A percentile compares a stretch with the other conserved stretches of the same genome.
These are phyloP conservation scores for Drosophila gunungcola DNA, from an alignment of 1,140 invertebrate genomes.

Conservation along the genomic window DNA sequence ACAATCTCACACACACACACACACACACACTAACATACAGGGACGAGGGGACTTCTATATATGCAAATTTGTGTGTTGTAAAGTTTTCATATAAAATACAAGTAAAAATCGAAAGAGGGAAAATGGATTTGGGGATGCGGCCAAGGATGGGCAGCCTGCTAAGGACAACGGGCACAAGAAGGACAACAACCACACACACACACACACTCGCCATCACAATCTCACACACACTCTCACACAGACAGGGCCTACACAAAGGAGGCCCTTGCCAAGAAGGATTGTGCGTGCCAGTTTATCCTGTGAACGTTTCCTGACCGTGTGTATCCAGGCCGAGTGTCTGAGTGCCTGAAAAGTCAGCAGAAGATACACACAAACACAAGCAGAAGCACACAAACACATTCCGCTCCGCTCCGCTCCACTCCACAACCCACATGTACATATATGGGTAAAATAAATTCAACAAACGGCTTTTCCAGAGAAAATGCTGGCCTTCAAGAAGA, in stretches of 20 bases:
- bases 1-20: slow-evolving; percentile 29
- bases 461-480: slow-evolving; percentile 63
- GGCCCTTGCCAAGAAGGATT: slow-evolving; percentile 75
- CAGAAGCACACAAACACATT: neutral
- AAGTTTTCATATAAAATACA: slow-evolving; percentile 84
- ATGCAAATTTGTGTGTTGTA: slow-evolving; percentile 79
- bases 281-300: slow-evolving; percentile 70
- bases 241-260: slow-evolving; percentile 75
- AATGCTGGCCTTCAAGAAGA: slow-evolving; percentile 51
- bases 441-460: slow-evolving; percentile 64
- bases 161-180: slow-evolving; percentile 73
- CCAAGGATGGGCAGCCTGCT: slow-evolving; percentile 43
- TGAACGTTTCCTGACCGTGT: slow-evolving; percentile 53
- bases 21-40: slow-evolving; percentile 11
- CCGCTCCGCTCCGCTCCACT: neutral
- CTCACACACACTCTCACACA: slow-evolving; percentile 25
- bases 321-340: slow-evolving; percentile 41
- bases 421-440: slow-evolving; percentile 12
- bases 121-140: slow-evolving; percentile 60
- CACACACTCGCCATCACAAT: slow-evolving; percentile 11
- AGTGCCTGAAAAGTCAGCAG: slow-evolving; percentile 75
- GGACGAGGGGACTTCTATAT: slow-evolving; percentile 53
- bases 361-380: slow-evolving; percentile 67
- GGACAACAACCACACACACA: slow-evolving; percentile 58
- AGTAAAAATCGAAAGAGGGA: slow-evolving; percentile 73